phyloP scores from a whole-genome alignment of 2,888 invertebrate species.

The Lepetodrilus schrolli region DNA sequence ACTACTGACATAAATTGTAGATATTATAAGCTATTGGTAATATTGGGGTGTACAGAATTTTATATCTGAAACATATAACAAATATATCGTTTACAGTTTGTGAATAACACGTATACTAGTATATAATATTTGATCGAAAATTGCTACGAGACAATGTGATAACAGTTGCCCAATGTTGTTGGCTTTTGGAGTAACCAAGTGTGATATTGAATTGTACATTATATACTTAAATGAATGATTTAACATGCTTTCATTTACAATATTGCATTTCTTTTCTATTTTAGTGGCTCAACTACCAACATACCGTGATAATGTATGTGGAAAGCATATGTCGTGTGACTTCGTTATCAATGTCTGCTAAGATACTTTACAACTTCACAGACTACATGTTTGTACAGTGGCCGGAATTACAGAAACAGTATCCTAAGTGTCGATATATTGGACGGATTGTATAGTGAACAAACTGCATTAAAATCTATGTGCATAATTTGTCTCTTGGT shows the following conservation, averaged over 20 bases:
- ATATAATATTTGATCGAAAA: no score
- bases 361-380: conserved; percentile 85
- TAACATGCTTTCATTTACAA: neutral
- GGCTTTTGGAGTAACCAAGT: no score
- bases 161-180: no score
- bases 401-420: conserved; percentile 83
- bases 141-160: no score
- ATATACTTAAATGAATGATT: neutral
- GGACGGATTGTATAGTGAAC: conserved; percentile 80
- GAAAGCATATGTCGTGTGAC: conserved; percentile 96
- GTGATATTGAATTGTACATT: neutral
- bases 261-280: conserved; percentile 35
- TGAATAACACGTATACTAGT: no score
- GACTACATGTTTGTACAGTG: conserved; percentile 95
- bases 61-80: no score
- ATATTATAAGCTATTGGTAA: no score
- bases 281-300: conserved; percentile 78
- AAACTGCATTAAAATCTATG: neutral
- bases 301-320: conserved; percentile 88
- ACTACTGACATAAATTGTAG: no score
- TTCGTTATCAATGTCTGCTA: conserved; percentile 90
- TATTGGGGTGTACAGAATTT: no score
- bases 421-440: conserved; percentile 84
- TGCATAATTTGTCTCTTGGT: no score
- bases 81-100: no score